Evolutionary conservation across 2,797 vertebrate species (phyloP).

Genomic region (Acanthopagrus latus): DNA sequence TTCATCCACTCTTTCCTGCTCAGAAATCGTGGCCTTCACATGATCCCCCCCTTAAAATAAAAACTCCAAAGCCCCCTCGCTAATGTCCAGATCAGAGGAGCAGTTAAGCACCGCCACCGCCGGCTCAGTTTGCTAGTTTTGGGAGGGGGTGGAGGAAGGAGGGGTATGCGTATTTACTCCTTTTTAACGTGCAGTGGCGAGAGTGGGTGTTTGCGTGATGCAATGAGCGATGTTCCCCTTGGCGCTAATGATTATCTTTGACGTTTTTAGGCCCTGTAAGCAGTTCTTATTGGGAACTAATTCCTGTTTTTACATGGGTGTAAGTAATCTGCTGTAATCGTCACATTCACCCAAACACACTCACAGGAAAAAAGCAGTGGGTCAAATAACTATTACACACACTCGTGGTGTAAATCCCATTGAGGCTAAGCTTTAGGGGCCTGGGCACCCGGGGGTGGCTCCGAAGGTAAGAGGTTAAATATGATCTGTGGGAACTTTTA

Average conservation of each 20-base stretch:
- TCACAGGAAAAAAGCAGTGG: conserved; percentile 54
- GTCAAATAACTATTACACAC: conserved; percentile 75
- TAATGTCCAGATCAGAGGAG: conserved; percentile 77
- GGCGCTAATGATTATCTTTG: conserved; percentile 79
- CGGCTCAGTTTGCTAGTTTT: conserved; percentile 59
- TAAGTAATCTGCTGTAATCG: conserved; percentile 85
- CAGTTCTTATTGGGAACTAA: conserved; percentile 82
- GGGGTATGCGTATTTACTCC: conserved; percentile 59
- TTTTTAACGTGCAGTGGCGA: conserved; percentile 55
- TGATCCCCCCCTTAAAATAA: conserved; percentile 50
- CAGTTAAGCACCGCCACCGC: conserved; percentile 60
- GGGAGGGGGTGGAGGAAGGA: conserved; percentile 48
- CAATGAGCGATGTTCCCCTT: conserved; percentile 61
- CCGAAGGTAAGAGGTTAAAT: conserved; percentile 74
- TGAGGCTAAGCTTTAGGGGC: conserved; percentile 67
- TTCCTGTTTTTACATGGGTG: conserved; percentile 81
- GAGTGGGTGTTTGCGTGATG: conserved; percentile 67
- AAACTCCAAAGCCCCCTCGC: conserved; percentile 62
- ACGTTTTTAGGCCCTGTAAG: conserved; percentile 80
- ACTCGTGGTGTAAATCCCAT: conserved; percentile 76
- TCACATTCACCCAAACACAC: conserved; percentile 74
- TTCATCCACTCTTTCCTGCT: conserved; percentile 48
- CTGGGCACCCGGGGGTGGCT: conserved; percentile 46
- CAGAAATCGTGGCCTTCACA: conserved; percentile 44
- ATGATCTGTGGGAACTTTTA: conserved; percentile 73